Evolutionary conservation across 2,888 invertebrate species (phyloP).

Genomic region (Lissonota sp.): DNA sequence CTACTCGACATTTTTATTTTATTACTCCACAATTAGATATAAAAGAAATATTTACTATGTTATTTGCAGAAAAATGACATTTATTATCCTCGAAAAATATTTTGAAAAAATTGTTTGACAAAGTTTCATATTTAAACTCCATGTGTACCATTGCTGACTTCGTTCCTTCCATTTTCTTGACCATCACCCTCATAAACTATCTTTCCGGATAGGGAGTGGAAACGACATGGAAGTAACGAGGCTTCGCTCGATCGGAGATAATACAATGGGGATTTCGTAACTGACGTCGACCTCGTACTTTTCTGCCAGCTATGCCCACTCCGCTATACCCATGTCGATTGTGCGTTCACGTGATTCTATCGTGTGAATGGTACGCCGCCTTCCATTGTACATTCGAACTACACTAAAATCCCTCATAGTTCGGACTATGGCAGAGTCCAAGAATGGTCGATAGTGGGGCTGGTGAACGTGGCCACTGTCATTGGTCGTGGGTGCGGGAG

Average conservation of each 20-base stretch:
- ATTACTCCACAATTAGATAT: no score
- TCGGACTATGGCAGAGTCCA: not conserved
- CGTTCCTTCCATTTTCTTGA: not conserved
- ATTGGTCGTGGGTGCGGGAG: not conserved
- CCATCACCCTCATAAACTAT: slow-evolving; percentile 12
- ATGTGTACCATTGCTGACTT: not conserved
- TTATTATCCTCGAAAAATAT: no score
- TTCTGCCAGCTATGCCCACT: not conserved
- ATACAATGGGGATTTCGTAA: slow-evolving; percentile 61
- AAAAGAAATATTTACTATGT: no score
- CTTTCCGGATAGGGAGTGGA: slow-evolving; percentile 51
- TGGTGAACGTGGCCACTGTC: not conserved
- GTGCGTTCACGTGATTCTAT: slow-evolving; percentile 57
- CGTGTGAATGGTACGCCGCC: slow-evolving; percentile 44
- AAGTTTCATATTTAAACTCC: no score
- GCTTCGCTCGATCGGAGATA: slow-evolving; percentile 59
- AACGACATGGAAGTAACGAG: slow-evolving; percentile 58
- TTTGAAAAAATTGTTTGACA: no score
- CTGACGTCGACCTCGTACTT: slow-evolving; percentile 37
- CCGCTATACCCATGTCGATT: slow-evolving; percentile 25
- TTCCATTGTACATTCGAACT: slow-evolving; percentile 14
- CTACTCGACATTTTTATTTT: no score
- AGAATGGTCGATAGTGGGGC: not conserved
- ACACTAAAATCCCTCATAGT: not conserved
- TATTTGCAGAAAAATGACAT: no score